A percentile compares a stretch with the other conserved stretches of the same genome.
These are phyloP conservation scores for Etheostoma cragini DNA, from an alignment of 2,113 vertebrate genomes.

Conservation along the genomic window DNA sequence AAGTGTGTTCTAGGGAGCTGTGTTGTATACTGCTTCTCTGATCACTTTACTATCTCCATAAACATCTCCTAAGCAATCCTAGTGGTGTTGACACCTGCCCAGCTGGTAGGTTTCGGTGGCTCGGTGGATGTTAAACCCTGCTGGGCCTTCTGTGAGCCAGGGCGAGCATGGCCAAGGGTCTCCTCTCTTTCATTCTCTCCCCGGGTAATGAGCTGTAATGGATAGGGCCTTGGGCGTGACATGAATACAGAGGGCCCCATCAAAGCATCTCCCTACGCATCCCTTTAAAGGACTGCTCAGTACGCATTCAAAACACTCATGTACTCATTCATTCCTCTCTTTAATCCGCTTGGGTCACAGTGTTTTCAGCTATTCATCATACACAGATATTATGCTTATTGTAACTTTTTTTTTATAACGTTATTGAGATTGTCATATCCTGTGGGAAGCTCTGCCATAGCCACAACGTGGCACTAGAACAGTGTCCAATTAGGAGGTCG, in stretches of 20 bases:
- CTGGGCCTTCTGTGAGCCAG: conserved; percentile 48
- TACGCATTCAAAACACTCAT: conserved; percentile 64
- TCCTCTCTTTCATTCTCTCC: conserved; percentile 66
- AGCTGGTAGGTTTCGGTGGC: conserved; percentile 41
- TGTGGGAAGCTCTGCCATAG: not conserved
- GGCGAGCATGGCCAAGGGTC: conserved; percentile 55
- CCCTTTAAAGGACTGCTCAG: conserved; percentile 60
- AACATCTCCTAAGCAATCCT: conserved; percentile 6
- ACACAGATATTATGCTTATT: not conserved
- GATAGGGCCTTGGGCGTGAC: conserved; percentile 73
- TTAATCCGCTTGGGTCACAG: conserved; percentile 29
- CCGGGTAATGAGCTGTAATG: conserved; percentile 78
- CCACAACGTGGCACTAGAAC: too few relatives aligned
- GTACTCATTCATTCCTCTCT: conserved; percentile 48
- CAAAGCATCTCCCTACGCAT: conserved; percentile 60
- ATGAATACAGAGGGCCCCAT: conserved; percentile 73
- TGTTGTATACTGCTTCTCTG: not conserved
- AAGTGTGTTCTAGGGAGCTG: conserved; percentile 2
- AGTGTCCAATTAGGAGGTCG: not conserved
- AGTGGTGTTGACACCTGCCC: conserved; percentile 54
- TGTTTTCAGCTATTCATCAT: conserved; percentile 23
- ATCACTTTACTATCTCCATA: conserved; percentile 14
- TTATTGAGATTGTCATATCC: not conserved
- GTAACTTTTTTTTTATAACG: not conserved
- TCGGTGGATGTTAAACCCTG: conserved; percentile 68